Conservation (phyloP, 2,113 vertebrate species). For the Microcebus ravelobensis region DNA sequence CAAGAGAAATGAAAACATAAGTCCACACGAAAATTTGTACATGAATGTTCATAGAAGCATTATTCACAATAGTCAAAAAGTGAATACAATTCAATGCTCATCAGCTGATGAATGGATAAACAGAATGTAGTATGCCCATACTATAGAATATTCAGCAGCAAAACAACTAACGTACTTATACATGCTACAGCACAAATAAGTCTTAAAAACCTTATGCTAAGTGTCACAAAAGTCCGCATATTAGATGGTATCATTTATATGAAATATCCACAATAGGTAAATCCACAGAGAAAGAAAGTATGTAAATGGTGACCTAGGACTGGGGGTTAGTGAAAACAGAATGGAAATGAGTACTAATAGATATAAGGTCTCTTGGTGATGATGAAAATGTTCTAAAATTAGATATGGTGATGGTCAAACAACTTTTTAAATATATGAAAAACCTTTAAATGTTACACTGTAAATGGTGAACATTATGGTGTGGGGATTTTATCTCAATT, state of each 20-base stretch:
- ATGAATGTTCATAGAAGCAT: background rate
- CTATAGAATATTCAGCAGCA: background rate
- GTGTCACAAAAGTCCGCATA: background rate
- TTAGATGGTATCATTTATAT: background rate
- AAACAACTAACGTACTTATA: background rate
- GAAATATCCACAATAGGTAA: background rate
- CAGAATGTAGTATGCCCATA: background rate
- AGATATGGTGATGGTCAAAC: background rate
- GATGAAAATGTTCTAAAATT: background rate
- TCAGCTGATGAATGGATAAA: background rate
- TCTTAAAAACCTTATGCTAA: background rate
- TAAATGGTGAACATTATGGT: background rate
- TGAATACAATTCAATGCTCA: background rate
- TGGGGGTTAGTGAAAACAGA: background rate
- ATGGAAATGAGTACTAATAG: background rate
- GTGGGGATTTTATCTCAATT: background rate
- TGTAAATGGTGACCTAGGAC: background rate
- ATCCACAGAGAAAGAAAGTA: background rate
- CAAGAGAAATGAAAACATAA: background rate
- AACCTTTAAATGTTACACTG: background rate
- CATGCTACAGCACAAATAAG: background rate
- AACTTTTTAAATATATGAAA: background rate
- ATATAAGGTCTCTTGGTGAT: background rate
- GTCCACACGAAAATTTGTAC: background rate
- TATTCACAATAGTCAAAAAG: background rate